Percentiles rank a stretch among this genome's conserved stretches.
phyloP scores from a whole-genome alignment of 1,140 invertebrate genomes.

The Orchesella cincta region DNA sequence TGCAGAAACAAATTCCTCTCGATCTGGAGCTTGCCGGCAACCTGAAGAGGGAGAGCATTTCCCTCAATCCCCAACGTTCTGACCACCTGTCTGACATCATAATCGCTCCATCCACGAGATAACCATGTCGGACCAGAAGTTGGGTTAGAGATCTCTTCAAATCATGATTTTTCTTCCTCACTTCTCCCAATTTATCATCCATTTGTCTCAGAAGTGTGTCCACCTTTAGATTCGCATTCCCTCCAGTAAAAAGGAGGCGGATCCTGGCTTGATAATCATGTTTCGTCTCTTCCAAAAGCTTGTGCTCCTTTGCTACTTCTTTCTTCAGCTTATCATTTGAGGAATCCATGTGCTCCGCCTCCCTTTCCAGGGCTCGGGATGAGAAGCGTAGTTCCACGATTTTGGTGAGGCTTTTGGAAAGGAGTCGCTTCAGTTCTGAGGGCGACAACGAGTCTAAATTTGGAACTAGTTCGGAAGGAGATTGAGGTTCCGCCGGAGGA shows the following conservation, averaged over 20 bases:
- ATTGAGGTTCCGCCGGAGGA: too few relatives aligned
- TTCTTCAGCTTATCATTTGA: not conserved
- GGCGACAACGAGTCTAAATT: not conserved
- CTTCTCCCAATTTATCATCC: not conserved
- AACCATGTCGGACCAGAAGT: not conserved
- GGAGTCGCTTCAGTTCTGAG: not conserved
- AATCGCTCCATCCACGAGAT: not conserved
- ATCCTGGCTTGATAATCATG: not conserved
- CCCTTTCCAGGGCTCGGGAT: not conserved
- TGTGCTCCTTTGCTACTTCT: not conserved
- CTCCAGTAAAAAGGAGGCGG: not conserved
- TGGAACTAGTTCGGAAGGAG: not conserved
- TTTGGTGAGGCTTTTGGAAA: not conserved
- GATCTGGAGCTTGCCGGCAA: not conserved
- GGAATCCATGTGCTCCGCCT: not conserved
- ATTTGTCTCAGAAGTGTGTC: not conserved
- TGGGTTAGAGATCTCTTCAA: not conserved
- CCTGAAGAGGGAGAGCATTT: not conserved
- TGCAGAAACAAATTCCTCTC: not conserved
- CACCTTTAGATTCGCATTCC: not conserved
- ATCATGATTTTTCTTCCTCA: not conserved
- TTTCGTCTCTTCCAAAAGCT: not conserved
- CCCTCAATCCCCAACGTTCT: not conserved
- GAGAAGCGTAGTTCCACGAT: not conserved
- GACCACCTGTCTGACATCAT: constrained; percentile 3